These are phyloP conservation scores for Acromyrmex charruanus DNA, from an alignment of 1,140 invertebrate genomes.

Conservation along the genomic window DNA sequence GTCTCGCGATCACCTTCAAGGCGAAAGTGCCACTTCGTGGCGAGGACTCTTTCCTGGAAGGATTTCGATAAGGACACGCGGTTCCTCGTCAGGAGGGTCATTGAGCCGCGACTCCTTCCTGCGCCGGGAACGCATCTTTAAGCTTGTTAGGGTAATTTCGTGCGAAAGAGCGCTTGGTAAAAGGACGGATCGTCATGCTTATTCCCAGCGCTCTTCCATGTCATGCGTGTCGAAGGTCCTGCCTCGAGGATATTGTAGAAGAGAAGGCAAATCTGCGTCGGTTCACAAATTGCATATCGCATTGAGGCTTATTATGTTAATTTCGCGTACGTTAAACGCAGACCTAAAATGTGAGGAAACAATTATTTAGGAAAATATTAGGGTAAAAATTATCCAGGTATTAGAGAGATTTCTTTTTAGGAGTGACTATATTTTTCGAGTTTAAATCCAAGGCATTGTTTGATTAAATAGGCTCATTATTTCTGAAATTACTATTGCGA, in stretches of 20 bases:
- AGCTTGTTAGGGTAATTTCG: constrained; percentile 63
- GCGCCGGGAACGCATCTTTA: constrained; percentile 40
- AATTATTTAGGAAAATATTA: constrained; percentile 26
- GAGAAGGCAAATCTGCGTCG: constrained; percentile 22
- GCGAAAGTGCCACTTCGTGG: constrained; percentile 65
- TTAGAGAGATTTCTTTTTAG: not conserved
- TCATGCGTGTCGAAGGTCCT: constrained; percentile 48
- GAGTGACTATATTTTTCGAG: not conserved
- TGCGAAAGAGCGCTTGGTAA: constrained; percentile 54
- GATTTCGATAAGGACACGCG: constrained; percentile 78
- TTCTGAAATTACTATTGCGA: not conserved
- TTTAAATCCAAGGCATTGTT: not conserved
- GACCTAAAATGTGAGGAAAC: not conserved
- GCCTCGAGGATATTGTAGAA: constrained; percentile 40
- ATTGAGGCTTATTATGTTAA: constrained; percentile 26
- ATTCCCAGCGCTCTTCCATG: constrained; percentile 45
- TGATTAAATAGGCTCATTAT: not conserved
- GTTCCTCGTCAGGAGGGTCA: constrained; percentile 66
- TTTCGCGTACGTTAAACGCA: not conserved
- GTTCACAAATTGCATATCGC: not conserved
- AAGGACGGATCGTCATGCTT: constrained; percentile 41
- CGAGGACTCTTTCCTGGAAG: constrained; percentile 79
- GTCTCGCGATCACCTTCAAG: constrained; percentile 73
- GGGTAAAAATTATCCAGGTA: not conserved
- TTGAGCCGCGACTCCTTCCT: constrained; percentile 65